Base-by-base conservation (phyloP, 2,888 invertebrate species). In the Prosapia bicincta region DNA sequence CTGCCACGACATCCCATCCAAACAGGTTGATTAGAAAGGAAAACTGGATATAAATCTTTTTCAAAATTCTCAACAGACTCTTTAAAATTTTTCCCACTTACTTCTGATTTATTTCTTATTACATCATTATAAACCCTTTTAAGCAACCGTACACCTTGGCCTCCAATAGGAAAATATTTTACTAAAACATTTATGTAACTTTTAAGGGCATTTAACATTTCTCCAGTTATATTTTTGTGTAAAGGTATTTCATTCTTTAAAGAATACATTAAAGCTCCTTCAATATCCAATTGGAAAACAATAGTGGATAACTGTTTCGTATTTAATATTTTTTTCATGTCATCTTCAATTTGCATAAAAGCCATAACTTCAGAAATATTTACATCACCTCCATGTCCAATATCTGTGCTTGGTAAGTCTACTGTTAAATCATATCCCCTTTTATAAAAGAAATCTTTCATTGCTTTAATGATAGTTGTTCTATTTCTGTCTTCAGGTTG, bases 1-100 rank as follows among this genome's bases (percentile, higher is more conserved):
- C 96, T 96, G 10, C 97, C 96, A 80, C 88, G 88, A 83, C 99
- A 99, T 1, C 92, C 92, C 38, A 93, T 85, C 90, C 93, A 98
- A n/a, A 74, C 79, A 23, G 78, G 79, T 26, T 72, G 26, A n/a
- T n/a, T n/a, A 32, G 72, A 74, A 24, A 79, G 78, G 25, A 82
- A 80, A 1, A 77, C 76, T 38, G 79, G 73, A 81, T 88, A 90
- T 7, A 92, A 87, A 32, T 86, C 84, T 6, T 82, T 81, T 82
- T 92, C 91, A 26, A 88, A 84, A 28, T 83, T 84, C 79, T 85
- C 87, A 0, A 92, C 86, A 68, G 89, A 85, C 30, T 89, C 84
- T 79, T 87, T 87, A 68, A 93, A 88, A 67, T 89, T 87, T 80
- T 86, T 85, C 5, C 94, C 93, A 69, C 84, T 84, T 0, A 78